Evolutionary conservation across 1,140 invertebrate species (phyloP).

Genomic region (Zaprionus davidi): DNA sequence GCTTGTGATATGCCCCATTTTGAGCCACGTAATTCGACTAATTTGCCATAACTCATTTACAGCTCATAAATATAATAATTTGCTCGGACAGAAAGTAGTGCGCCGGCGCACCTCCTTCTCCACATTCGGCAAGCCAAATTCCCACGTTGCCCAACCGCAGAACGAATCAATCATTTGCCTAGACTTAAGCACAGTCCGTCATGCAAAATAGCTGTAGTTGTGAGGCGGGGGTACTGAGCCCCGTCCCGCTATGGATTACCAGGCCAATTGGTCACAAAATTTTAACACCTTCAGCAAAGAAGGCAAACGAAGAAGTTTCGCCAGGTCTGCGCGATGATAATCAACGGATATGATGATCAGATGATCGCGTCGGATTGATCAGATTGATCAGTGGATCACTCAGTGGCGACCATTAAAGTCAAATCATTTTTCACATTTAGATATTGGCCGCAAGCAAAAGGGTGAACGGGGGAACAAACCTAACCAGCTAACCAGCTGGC

Average conservation of each 20-base stretch:
- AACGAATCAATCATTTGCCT: conserved; percentile 76
- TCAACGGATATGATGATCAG: conserved; percentile 33
- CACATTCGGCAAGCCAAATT: conserved; percentile 56
- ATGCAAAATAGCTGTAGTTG: conserved; percentile 58
- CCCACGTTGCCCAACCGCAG: conserved; percentile 72
- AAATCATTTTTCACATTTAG: conserved; percentile 84
- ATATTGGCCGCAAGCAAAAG: conserved; percentile 55
- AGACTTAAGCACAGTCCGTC: conserved; percentile 22
- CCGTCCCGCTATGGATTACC: neutral
- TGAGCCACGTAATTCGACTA: conserved; percentile 30
- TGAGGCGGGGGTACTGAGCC: neutral
- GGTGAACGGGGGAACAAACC: neutral
- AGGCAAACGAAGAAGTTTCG: conserved; percentile 4
- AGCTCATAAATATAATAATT: conserved; percentile 68
- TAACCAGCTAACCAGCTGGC: conserved; percentile 5
- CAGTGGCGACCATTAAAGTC: conserved; percentile 84
- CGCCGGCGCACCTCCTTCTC: conserved; percentile 64
- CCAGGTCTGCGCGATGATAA: conserved; percentile 47
- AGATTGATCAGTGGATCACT: conserved; percentile 62
- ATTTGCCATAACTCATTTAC: conserved; percentile 71
- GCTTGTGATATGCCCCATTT: conserved; percentile 11
- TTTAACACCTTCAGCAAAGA: conserved; percentile 67
- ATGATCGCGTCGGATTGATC: conserved; percentile 31
- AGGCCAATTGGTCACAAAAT: conserved; percentile 78
- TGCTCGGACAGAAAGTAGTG: conserved; percentile 65